These are phyloP conservation scores for Lepus oiostolus DNA, from an alignment of 2,797 vertebrate species.

Conservation along the genomic window DNA sequence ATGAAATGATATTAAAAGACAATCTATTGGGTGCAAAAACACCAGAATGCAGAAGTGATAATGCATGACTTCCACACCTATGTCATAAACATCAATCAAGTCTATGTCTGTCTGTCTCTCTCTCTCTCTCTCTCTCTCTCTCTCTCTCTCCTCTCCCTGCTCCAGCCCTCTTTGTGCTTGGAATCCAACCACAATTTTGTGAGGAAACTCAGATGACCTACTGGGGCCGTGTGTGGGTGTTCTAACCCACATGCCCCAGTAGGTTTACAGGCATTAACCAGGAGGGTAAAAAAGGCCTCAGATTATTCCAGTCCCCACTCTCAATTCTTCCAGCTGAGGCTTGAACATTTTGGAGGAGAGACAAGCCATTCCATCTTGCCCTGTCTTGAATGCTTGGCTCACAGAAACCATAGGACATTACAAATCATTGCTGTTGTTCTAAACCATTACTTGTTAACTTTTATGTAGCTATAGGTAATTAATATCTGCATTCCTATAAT, in stretches of 20 bases:
- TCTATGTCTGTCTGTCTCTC: neutral
- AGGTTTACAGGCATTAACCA: neutral
- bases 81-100: neutral
- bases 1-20: no score
- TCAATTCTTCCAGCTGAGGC: neutral
- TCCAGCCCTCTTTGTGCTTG: neutral
- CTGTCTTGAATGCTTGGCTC: constrained; percentile 9
- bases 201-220: neutral
- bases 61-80: neutral
- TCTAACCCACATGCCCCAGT: neutral
- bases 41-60: neutral
- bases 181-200: neutral
- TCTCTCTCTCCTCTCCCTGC: neutral
- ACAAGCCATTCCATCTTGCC: neutral
- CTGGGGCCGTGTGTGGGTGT: neutral
- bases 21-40: no score
- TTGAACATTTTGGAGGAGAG: neutral
- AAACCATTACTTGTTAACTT: neutral
- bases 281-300: neutral
- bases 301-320: neutral
- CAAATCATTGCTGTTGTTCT: constrained; percentile 17
- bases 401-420: constrained; percentile 5
- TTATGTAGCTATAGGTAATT: neutral
- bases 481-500: neutral
- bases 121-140: neutral